Conservation (phyloP, 2,797 vertebrate species). For the Sebastes kiyomatsui region DNA sequence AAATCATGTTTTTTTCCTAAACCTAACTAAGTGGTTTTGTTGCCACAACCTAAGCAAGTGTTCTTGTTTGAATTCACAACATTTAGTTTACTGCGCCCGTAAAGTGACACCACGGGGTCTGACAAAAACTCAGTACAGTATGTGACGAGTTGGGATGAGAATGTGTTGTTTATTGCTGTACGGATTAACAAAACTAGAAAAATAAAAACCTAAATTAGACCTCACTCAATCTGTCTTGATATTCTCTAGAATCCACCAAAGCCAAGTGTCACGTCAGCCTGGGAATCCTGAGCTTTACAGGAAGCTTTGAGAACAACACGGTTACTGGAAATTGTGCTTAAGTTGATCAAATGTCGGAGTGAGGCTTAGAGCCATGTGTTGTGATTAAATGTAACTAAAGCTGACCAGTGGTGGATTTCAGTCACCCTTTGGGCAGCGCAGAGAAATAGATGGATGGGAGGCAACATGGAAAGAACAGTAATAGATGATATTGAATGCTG, state of each 20-base stretch:
- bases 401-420: conserved; percentile 23
- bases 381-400: conserved; percentile 50
- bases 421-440: conserved; percentile 2
- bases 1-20: too few relatives aligned
- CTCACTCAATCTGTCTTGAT: not conserved
- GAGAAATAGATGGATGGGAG: conserved; percentile 8
- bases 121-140: too few relatives aligned
- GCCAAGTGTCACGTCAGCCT: not conserved
- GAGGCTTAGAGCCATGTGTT: conserved; percentile 37
- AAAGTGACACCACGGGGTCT: too few relatives aligned
- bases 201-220: not conserved
- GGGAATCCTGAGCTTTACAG: not conserved
- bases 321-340: conserved; percentile 48
- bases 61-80: too few relatives aligned
- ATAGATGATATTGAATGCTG: conserved; percentile 1
- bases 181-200: not conserved
- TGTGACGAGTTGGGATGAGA: too few relatives aligned
- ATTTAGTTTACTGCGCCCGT: too few relatives aligned
- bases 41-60: too few relatives aligned
- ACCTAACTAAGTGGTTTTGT: too few relatives aligned
- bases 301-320: conserved; percentile 16
- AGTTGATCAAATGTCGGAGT: conserved; percentile 51
- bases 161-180: not conserved
- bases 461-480: conserved; percentile 1
- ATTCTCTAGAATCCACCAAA: not conserved